These are phyloP conservation scores for Sterna hirundo DNA, from an alignment of 2,113 vertebrate species.

Conservation along the genomic window DNA sequence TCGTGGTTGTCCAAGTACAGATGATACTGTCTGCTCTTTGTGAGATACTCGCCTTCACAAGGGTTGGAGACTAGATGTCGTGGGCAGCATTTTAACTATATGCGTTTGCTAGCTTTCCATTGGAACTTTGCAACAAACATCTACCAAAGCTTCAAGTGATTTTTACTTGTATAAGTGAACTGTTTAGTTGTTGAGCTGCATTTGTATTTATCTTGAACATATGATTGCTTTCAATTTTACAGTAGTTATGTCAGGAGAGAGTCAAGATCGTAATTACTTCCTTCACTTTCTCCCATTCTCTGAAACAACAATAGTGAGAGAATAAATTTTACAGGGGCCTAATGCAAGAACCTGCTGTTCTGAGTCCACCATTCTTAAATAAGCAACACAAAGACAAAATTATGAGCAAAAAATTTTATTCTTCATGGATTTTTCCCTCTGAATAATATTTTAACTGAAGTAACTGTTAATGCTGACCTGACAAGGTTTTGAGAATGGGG, in stretches of 20 bases:
- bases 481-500: not conserved
- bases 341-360: not conserved
- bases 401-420: not conserved
- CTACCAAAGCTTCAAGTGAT: not conserved
- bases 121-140: not conserved
- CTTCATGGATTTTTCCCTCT: not conserved
- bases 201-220: not conserved
- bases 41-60: not conserved
- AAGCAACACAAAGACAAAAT: not conserved
- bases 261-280: not conserved
- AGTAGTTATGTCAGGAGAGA: not conserved
- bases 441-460: not conserved
- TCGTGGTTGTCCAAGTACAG: not conserved
- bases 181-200: not conserved
- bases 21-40: not conserved
- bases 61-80: not conserved
- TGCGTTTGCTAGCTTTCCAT: not conserved
- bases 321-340: not conserved
- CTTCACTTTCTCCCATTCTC: not conserved
- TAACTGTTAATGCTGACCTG: not conserved
- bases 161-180: not conserved
- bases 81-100: not conserved
- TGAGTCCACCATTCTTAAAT: not conserved
- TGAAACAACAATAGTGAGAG: not conserved
- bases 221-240: not conserved